A percentile compares a stretch with the other conserved stretches of the same genome.
phyloP scores from a whole-genome alignment of 2,797 vertebrate species.

The Sebastolobus altivelis region DNA sequence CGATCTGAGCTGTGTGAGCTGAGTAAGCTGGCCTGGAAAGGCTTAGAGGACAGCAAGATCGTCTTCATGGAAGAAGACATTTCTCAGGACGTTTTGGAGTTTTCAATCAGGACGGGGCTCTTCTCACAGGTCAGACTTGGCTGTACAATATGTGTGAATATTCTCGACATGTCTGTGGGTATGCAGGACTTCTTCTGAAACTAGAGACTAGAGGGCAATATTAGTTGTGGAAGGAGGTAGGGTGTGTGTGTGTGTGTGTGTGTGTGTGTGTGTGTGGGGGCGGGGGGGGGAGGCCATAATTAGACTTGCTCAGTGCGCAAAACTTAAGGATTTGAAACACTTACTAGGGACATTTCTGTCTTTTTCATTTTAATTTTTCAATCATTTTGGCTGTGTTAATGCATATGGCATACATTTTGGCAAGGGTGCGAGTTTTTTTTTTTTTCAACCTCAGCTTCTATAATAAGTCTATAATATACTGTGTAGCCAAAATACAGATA shows the following conservation, averaged over 20 bases:
- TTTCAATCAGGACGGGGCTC: slow-evolving; percentile 82
- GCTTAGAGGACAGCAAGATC: slow-evolving; percentile 85
- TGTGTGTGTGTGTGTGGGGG: no score
- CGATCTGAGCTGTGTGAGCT: slow-evolving; percentile 80
- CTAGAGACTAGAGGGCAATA: background rate
- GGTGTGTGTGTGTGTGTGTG: background rate
- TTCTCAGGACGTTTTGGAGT: slow-evolving; percentile 75
- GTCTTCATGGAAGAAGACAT: slow-evolving; percentile 86
- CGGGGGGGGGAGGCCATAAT: background rate
- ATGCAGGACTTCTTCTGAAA: background rate
- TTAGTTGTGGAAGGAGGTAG: background rate
- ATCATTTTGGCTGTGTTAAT: no score
- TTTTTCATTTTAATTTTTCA: no score
- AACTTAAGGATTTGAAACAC: background rate
- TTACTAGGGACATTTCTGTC: no score
- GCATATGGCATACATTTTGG: no score
- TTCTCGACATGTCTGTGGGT: background rate
- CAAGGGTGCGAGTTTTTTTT: no score
- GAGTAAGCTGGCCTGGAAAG: slow-evolving; percentile 85
- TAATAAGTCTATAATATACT: no score
- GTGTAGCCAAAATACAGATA: no score
- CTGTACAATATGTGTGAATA: background rate
- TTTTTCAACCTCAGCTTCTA: no score
- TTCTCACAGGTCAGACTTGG: slow-evolving; percentile 82
- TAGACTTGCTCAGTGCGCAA: background rate